Conservation (phyloP, 2,888 invertebrate species). For the Apamea crenata region DNA sequence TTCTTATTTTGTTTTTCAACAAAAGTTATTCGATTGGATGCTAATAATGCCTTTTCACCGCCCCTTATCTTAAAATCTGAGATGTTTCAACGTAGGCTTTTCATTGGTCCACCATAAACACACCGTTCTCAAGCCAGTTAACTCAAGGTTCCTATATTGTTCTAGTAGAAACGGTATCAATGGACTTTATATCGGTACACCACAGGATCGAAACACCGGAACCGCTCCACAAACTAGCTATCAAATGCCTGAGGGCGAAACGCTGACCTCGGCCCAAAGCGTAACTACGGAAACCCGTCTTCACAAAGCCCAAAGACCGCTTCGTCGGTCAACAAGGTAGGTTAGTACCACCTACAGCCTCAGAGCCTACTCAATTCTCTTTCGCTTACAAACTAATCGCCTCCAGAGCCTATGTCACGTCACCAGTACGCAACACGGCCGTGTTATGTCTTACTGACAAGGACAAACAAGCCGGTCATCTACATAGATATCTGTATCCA, state of each 20-base stretch:
- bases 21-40: background rate
- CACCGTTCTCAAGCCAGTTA: background rate
- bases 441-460: constrained; percentile 69
- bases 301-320: constrained; percentile 40
- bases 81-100: background rate
- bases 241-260: constrained; percentile 40
- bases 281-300: constrained; percentile 26
- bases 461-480: constrained; percentile 67
- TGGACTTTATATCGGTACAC: constrained; percentile 12
- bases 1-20: background rate
- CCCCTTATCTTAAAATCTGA: background rate
- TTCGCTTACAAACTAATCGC: constrained; percentile 59
- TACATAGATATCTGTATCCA: constrained; percentile 63
- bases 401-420: constrained; percentile 49
- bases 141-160: background rate
- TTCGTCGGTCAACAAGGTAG: constrained; percentile 48
- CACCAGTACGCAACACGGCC: constrained; percentile 57
- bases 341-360: constrained; percentile 5
- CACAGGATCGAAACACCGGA: constrained; percentile 23
- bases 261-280: constrained; percentile 32
- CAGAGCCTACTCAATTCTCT: constrained; percentile 60
- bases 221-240: constrained; percentile 31
- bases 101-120: background rate
- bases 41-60: background rate
- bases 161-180: background rate